Evolutionary conservation across 2,797 vertebrate genomes (phyloP), one percentile per base, ranked within the genome.

Genomic region (Sebastolobus alascanus): DNA sequence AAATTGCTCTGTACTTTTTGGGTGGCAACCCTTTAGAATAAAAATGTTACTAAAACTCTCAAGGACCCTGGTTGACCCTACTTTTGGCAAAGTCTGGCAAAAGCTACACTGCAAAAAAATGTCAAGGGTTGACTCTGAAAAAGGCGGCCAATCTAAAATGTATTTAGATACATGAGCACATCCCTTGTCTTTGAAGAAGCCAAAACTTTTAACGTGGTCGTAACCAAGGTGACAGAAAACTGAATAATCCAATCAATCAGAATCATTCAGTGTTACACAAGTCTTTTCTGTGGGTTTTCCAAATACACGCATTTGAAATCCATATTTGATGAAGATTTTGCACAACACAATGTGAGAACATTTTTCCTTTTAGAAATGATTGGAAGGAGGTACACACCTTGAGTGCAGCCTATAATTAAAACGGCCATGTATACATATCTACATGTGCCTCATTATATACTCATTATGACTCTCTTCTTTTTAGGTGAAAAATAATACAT

Each of bases 1-100:
- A 69, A 83, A 75, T 72, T 18, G 31, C 35, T 69, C 68, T 84
- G 46, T 76, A 85, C 63, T 68, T 81, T 43, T 75, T 85, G 87
- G 77, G 88, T 84, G 88, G 79, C 38, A 83, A 59, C 52, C 20
- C 5, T 64, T 5, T 20, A 73, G 6, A 55, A 31, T 25, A 27
- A 27, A 37, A 8, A 22, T 10, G 6, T 70, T 46, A 76, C 33
- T 52, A 73, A 75, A 52, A 37, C 13, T 75, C 8, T 77, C 3
- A 68, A 65, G 46, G 76, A 75, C 64, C 43, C 72, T 46, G 58
- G 11, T 22, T 81, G 68, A 85, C 66, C 77, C 54, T 27, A 74
- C n/a, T 27, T 84, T 56, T 31, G 37, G 59, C 43, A 33, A 74
- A 79, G 20, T 70, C 40, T 46, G 59, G 72, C 27, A 66, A 58